Base-by-base conservation (phyloP, 2,797 vertebrate species). In the Poliocrania exsul region DNA sequence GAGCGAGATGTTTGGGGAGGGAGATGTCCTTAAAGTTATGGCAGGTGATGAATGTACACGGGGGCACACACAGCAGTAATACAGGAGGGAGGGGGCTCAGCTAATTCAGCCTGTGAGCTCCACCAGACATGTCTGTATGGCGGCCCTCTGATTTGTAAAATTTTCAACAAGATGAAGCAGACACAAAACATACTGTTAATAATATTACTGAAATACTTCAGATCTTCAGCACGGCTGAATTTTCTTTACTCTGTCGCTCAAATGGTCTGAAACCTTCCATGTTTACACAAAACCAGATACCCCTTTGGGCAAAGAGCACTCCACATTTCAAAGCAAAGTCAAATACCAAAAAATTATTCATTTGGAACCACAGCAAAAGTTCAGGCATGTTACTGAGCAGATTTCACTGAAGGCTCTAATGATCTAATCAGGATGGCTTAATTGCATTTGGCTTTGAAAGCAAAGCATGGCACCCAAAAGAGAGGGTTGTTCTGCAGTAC, bases 311-410 rank as follows among this genome's bases (percentile, higher is more conserved):
- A 95, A 93, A 78, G 79, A 93, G 72, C 1, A 3, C 85, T 93
- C 85, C 66, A 66, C 65, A 79, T 96, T 96, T 96, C 95, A 97
- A 97, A 96, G 92, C 73, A 33, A 93, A 96, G 84, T 88, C 94
- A 96, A 95, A 96, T 96, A 95, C 92, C 94, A 87, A 96, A 93
- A 93, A 94, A 62, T 73, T 95, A 96, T 96, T 96, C 92, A 91
- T 81, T 94, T 92, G 91, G 85, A 96, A 91, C 89, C 87, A 88
- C 80, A 81, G 65, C 1, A 40, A 86, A 88, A 96, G 95, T 94
- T 94, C 89, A 96, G 93, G 88, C 96, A 81, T 95, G 92, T 93
- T 94, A 84, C 75, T 81, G 91, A 92, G 72, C 70, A 90, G 75
- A 92, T 91, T 93, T 94, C 77, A 94, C 84, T 92, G 56, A 90